Evolutionary conservation across 2,113 vertebrate species (phyloP).

Genomic region (Columba livia): DNA sequence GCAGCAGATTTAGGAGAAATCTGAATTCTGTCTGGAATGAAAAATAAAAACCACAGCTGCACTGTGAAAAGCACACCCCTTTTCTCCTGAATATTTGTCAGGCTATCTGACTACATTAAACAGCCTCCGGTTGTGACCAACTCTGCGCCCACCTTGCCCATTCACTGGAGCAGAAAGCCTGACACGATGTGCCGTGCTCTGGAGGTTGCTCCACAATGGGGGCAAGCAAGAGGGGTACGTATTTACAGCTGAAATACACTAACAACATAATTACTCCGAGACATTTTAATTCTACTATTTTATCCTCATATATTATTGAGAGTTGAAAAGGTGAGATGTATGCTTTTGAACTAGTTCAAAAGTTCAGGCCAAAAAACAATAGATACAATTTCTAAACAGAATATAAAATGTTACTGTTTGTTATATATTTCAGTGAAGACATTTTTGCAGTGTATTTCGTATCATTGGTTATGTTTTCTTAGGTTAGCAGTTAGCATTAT

Average conservation of each 20-base stretch:
- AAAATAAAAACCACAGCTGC: background rate
- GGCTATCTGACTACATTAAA: background rate
- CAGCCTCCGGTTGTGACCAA: background rate
- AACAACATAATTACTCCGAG: background rate
- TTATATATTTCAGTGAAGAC: background rate
- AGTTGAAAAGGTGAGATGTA: background rate
- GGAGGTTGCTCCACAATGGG: background rate
- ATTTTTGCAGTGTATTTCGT: background rate
- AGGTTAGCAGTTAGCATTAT: background rate
- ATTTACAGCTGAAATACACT: background rate
- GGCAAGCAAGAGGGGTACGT: background rate
- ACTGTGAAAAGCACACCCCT: background rate
- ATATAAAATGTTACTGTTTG: background rate
- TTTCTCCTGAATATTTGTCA: background rate
- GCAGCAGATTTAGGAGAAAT: background rate
- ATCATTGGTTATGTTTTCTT: background rate
- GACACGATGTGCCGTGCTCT: background rate
- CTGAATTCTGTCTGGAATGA: background rate
- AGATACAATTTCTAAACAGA: background rate
- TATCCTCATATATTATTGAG: background rate
- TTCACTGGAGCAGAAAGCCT: background rate
- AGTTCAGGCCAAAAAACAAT: background rate
- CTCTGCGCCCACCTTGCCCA: background rate
- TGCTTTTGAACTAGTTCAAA: background rate
- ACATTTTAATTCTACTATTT: background rate